Evolutionary conservation across 2,888 invertebrate species (phyloP).

Genomic region (Drepanosiphum platanoidis): DNA sequence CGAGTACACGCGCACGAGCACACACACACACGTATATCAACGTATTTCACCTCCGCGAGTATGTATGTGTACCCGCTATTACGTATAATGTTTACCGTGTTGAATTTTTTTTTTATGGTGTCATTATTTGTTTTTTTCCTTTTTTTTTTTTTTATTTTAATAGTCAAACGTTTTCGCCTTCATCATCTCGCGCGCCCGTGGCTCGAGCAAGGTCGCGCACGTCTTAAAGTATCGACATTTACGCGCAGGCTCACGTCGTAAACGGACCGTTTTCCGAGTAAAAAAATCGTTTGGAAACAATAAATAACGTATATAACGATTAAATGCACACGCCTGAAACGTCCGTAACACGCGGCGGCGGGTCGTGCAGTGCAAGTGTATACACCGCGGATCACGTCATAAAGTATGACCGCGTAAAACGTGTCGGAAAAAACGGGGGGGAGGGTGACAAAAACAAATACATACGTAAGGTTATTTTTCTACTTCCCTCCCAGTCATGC

Average conservation of each 20-base stretch:
- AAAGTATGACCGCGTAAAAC: no score
- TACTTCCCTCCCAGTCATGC: no score
- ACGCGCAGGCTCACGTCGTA: not conserved
- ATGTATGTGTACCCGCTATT: not conserved
- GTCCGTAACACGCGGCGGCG: not conserved
- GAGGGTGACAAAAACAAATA: no score
- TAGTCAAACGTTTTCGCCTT: slow-evolving; percentile 56
- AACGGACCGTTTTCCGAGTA: slow-evolving; percentile 37
- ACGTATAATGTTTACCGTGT: slow-evolving; percentile 36
- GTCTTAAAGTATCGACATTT: slow-evolving; percentile 4
- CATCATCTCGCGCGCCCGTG: slow-evolving; percentile 34
- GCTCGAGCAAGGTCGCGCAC: slow-evolving; percentile 48
- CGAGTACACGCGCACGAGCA: not conserved
- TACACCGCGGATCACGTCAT: not conserved
- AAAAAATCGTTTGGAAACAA: not conserved
- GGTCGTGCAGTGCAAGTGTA: not conserved
- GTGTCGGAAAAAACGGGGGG: no score
- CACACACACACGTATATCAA: not conserved
- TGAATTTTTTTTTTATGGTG: slow-evolving; percentile 22
- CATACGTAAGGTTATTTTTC: no score
- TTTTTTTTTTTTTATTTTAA: slow-evolving; percentile 17
- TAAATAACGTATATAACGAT: not conserved
- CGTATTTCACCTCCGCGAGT: not conserved
- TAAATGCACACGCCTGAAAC: not conserved
- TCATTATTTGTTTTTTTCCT: slow-evolving; percentile 48